Conservation (phyloP, 2,797 vertebrate species). For the Girardinus metallicus region DNA sequence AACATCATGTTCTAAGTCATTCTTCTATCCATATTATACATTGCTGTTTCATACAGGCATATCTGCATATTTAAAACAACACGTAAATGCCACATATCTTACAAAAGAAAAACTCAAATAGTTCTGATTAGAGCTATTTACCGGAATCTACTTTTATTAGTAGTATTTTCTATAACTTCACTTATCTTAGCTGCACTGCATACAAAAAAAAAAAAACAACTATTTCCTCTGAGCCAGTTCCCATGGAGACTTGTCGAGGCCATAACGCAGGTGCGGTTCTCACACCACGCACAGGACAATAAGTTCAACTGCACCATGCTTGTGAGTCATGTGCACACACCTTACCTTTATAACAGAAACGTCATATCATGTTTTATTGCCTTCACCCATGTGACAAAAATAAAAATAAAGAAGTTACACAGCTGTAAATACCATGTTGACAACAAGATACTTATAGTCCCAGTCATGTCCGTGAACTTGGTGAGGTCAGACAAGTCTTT, state of each 20-base stretch:
- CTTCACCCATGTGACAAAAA: slow-evolving; percentile 23
- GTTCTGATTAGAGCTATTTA: slow-evolving; percentile 29
- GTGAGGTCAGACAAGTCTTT: slow-evolving; percentile 60
- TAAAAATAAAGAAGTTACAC: slow-evolving; percentile 9
- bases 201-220: slow-evolving; percentile 44
- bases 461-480: slow-evolving; percentile 56
- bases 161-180: slow-evolving; percentile 40
- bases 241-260: slow-evolving; percentile 68
- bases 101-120: slow-evolving; percentile 8
- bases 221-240: slow-evolving; percentile 68
- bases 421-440: slow-evolving; percentile 29
- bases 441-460: slow-evolving; percentile 43
- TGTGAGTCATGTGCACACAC: slow-evolving; percentile 24
- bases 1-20: neutral
- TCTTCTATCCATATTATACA: neutral
- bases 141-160: slow-evolving; percentile 2
- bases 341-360: slow-evolving; percentile 29
- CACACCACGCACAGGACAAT: slow-evolving; percentile 18
- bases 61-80: slow-evolving; percentile 15
- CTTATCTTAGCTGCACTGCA: slow-evolving; percentile 56
- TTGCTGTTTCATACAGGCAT: neutral
- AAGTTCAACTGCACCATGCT: slow-evolving; percentile 26
- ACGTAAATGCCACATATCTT: slow-evolving; percentile 25
- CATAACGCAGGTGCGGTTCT: slow-evolving; percentile 41
- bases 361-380: slow-evolving; percentile 7